A percentile compares a stretch with the other conserved stretches of the same genome.
Evolutionary conservation across 1,140 invertebrate genomes (phyloP).

Genomic region (Scaptomyza graminum): DNA sequence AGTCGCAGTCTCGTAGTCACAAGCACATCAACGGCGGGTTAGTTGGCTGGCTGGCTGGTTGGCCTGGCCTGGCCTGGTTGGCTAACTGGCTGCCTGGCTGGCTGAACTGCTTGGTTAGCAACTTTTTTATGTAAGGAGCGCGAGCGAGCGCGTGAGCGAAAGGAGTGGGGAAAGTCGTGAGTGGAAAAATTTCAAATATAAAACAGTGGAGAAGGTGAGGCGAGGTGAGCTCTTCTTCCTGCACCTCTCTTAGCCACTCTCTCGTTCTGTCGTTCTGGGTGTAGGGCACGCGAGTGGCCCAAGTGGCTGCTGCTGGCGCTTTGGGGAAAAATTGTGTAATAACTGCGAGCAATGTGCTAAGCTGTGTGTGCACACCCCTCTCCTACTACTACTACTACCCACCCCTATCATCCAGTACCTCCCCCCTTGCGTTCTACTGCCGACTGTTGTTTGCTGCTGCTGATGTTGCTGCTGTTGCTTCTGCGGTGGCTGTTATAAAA

Average conservation of each 20-base stretch:
- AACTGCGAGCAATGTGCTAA: constrained; percentile 80
- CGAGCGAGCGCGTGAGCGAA: neutral
- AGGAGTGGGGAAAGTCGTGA: constrained; percentile 55
- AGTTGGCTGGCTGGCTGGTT: constrained; percentile 32
- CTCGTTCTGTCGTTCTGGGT: constrained; percentile 24
- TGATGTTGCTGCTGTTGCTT: constrained; percentile 45
- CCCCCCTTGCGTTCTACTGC: constrained; percentile 35
- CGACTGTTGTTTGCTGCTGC: neutral
- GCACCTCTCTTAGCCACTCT: neutral
- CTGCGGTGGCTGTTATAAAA: constrained; percentile 74
- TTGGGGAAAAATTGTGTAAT: constrained; percentile 79
- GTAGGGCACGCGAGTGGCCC: constrained; percentile 70
- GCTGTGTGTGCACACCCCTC: constrained; percentile 38
- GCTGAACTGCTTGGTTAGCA: constrained; percentile 31
- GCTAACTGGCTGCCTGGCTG: constrained; percentile 60
- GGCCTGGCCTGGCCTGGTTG: constrained; percentile 50
- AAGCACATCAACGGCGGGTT: constrained; percentile 49
- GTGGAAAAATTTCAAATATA: constrained; percentile 78
- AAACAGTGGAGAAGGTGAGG: constrained; percentile 50
- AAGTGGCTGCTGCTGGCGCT: constrained; percentile 62
- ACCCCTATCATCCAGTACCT: neutral
- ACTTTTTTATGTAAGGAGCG: constrained; percentile 59
- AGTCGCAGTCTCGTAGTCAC: constrained; percentile 8
- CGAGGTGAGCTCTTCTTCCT: constrained; percentile 38
- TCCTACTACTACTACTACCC: neutral